phyloP scores from a whole-genome alignment of 2,888 invertebrate genomes.

The Rhynchonema sp. region DNA sequence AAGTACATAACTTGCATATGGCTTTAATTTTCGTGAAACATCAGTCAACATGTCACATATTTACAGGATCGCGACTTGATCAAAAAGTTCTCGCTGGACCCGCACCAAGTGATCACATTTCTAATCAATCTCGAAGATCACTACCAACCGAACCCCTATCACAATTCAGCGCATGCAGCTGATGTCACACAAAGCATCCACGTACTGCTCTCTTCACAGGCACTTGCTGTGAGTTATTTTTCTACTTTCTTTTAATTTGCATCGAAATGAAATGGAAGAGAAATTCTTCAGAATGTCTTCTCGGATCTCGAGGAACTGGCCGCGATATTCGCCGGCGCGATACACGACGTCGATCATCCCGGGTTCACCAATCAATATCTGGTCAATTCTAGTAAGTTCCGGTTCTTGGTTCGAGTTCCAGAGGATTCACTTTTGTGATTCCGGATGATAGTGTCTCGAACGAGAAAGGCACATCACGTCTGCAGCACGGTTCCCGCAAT shows the following conservation, averaged over 20 bases:
- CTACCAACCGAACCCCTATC: conserved; percentile 96
- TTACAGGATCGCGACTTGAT: conserved; percentile 45
- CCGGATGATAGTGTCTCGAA: no score
- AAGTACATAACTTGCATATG: no score
- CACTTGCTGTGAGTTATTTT: conserved; percentile 60
- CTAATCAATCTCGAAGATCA: conserved; percentile 94
- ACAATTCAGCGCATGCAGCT: conserved; percentile 92
- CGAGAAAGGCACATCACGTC: no score
- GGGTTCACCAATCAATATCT: conserved; percentile 98
- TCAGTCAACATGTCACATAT: background rate
- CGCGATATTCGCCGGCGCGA: conserved; percentile 87
- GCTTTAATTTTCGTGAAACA: background rate
- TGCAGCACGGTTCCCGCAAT: no score
- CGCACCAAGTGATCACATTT: conserved; percentile 82
- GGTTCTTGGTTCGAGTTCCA: no score
- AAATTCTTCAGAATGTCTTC: conserved; percentile 56
- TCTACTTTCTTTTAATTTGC: background rate
- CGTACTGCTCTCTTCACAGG: conserved; percentile 82
- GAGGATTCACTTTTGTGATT: no score
- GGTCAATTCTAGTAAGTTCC: conserved; percentile 79
- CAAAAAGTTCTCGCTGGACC: conserved; percentile 75
- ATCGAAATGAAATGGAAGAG: background rate
- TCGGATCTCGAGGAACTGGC: conserved; percentile 86
- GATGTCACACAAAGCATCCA: conserved; percentile 95
- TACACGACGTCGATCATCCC: conserved; percentile 98